phyloP scores from a whole-genome alignment of 2,888 invertebrate genomes.

The Hofmannophila pseudospretella region DNA sequence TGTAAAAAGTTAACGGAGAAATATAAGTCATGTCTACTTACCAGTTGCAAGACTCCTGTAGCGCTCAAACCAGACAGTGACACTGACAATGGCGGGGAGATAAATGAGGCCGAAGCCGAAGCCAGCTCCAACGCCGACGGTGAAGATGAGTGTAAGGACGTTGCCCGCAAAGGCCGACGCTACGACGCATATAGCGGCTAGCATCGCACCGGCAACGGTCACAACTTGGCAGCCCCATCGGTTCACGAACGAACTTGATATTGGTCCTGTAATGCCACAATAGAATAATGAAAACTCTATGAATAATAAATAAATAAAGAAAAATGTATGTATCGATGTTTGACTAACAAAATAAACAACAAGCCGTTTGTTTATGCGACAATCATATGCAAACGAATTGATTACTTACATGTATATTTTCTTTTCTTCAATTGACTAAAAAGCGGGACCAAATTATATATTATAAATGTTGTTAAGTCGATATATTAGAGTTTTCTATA shows the following conservation, averaged over 20 bases:
- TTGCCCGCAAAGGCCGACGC: slow-evolving; percentile 90
- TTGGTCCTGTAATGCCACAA: slow-evolving; percentile 90
- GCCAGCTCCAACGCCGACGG: slow-evolving; percentile 96
- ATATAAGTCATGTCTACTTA: slow-evolving; percentile 21
- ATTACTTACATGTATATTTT: too few relatives aligned
- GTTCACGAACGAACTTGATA: slow-evolving; percentile 96
- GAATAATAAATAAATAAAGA: too few relatives aligned
- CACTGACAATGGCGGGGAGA: slow-evolving; percentile 97
- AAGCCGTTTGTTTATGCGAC: too few relatives aligned
- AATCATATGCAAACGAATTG: too few relatives aligned
- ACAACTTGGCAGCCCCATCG: slow-evolving; percentile 95
- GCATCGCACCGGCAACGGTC: slow-evolving; percentile 91
- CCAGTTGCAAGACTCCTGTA: slow-evolving; percentile 95
- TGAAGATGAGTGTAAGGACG: slow-evolving; percentile 90
- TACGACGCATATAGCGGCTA: slow-evolving; percentile 87
- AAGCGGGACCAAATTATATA: too few relatives aligned
- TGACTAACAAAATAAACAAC: too few relatives aligned
- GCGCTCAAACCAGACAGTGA: slow-evolving; percentile 98
- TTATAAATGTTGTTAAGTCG: too few relatives aligned
- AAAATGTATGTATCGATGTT: too few relatives aligned
- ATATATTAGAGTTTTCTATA: too few relatives aligned
- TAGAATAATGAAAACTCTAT: too few relatives aligned
- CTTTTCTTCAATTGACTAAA: too few relatives aligned
- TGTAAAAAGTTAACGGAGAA: not conserved
- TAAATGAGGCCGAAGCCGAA: slow-evolving; percentile 98